phyloP scores from a whole-genome alignment of 2,113 vertebrate genomes.

The Dicentrarchus labrax region DNA sequence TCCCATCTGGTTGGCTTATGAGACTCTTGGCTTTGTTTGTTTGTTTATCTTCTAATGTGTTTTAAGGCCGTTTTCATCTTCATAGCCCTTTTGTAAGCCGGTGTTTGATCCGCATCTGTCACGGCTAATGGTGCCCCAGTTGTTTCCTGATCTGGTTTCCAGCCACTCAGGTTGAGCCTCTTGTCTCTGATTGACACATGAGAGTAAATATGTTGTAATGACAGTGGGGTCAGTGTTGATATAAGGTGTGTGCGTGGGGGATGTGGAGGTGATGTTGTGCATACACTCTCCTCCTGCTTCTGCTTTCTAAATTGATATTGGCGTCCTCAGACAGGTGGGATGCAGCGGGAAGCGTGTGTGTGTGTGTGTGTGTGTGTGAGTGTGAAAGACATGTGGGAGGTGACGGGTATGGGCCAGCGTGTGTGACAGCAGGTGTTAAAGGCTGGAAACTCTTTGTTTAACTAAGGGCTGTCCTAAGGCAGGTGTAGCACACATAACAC shows the following conservation, averaged over 20 bases:
- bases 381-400: slow-evolving; percentile 23
- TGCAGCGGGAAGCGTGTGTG: neutral
- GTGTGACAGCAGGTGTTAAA: slow-evolving; percentile 75
- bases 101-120: slow-evolving; percentile 64
- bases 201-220: slow-evolving; percentile 28
- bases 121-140: slow-evolving; percentile 9
- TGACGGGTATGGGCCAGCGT: slow-evolving; percentile 5
- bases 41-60: slow-evolving; percentile 78
- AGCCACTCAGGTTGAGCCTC: slow-evolving; percentile 29
- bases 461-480: slow-evolving; percentile 53
- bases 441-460: slow-evolving; percentile 61
- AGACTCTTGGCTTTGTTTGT: slow-evolving; percentile 69
- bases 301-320: slow-evolving; percentile 38
- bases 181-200: slow-evolving; percentile 29
- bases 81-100: slow-evolving; percentile 38
- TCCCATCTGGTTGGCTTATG: slow-evolving; percentile 79
- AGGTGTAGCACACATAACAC: slow-evolving; percentile 34
- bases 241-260: neutral
- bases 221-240: slow-evolving; percentile 12
- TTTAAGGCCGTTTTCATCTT: slow-evolving; percentile 70
- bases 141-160: slow-evolving; percentile 39
- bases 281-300: neutral
- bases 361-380: slow-evolving; percentile 32
- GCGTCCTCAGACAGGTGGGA: slow-evolving; percentile 60
- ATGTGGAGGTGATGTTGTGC: neutral